Evolutionary conservation across 2,797 vertebrate species (phyloP), one percentile per base, ranked within the genome.

Genomic region (Bufotes viridis): DNA sequence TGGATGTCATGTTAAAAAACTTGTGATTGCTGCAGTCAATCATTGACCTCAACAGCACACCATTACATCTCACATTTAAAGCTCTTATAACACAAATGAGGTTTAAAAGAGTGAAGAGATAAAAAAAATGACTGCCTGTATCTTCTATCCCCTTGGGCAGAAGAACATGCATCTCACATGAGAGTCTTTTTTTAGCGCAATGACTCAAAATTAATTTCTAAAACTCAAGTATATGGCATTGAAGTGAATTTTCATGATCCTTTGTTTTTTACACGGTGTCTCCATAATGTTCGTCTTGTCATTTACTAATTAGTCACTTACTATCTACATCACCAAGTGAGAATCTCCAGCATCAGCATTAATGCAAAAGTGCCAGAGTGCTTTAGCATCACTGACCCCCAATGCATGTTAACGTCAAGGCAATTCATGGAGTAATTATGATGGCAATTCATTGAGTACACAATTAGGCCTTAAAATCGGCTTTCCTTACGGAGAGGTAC

Each of bases 281-380:
- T 57, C 49, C 42, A 79, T 78, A 58, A 86, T 67, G 76, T 79
- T 79, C 63, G 17, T 80, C 76, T 57, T 86, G 76, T 90, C 90
- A 91, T 90, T 93, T 86, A 70, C 78, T 90, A 87, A 82, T 92
- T 91, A 91, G 93, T 93, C 90, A 92, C 91, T 93, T 93, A 93
- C 91, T 87, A 92, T 91, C 90, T 92, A 42, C 85, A 90, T 91
- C 93, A 91, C 88, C 72, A 74, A 87, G 86, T 92, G 90, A 89
- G 87, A 92, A 92, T 93, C 90, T 92, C 93, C 91, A 92, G 91
- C 91, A 92, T 91, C 92, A 92, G 86, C 90, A 91, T 90, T 92
- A 86, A 86, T 58, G 84, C 57, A 80, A 42, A 79, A 79, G 61
- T 86, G 84, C 60, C 84, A 80, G 42, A 79, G 75, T 42, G 57